Base-by-base conservation (phyloP, 1,140 invertebrate species). In the Zaprionus ornatus region DNA sequence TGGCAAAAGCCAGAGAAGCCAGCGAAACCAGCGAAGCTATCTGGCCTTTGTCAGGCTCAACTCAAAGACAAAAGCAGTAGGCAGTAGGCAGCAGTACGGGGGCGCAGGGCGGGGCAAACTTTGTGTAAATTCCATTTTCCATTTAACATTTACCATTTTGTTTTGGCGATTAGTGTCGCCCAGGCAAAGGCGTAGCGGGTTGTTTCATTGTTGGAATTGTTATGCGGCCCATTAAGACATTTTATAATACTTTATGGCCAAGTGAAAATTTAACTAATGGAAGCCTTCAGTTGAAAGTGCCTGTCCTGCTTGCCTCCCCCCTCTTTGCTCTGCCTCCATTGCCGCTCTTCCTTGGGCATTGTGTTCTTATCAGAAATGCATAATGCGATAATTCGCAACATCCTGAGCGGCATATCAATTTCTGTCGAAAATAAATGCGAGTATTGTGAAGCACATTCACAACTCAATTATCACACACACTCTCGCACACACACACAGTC, bases 91-190 rank as follows among this genome's bases (percentile, higher is more conserved):
- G n/a, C n/a, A n/a, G 19, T 9, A 27, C 25, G 2, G 4, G 10
- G 3, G 9, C 0, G 1, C 12, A 3, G 19, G 50, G 23, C 19
- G 50, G 74, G 17, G 12, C 54, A 86, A 84, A 88, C 67, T 91
- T 91, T 85, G 74, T 79, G 62, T 91, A 90, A 91, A 91, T 91
- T 91, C 83, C 86, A 91, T 91, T 91, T 91, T 75, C 79, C 40
- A 45, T 40, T 40, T 40, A 15, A 15, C 37, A 40, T 40, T 40
- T n/a, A n/a, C 5, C 37, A 45, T 45, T 45, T 45, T 45, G 40
- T 45, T 85, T 85, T 73, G 84, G 80, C 86, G 90, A 91, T 91
- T 91, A 91, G 90, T 91, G 90, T 90, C 90, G 85, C 85, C 77
- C 60, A 74, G 70, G 57, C 17, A 48, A 48, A 54, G 71, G 60